Evolutionary conservation across 2,888 invertebrate species (phyloP).

Genomic region (Stenodera caucasica): DNA sequence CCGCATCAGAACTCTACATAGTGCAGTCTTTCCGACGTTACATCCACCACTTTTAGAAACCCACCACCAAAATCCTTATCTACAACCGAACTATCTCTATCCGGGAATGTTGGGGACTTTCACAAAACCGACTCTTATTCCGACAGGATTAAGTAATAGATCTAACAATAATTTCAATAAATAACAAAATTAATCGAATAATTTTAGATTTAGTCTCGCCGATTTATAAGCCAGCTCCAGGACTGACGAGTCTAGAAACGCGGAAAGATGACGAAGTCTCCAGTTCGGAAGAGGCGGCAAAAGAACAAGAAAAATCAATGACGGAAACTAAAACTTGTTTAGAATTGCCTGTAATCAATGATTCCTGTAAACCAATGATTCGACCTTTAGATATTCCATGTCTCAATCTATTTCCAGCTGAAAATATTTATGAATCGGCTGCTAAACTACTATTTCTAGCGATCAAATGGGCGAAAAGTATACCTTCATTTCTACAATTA

Average conservation of each 20-base stretch:
- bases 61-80: slow-evolving; percentile 38
- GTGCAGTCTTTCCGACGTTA: slow-evolving; percentile 45
- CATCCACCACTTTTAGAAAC: slow-evolving; percentile 43
- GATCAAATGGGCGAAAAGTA: slow-evolving; percentile 78
- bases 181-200: neutral
- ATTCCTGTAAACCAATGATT: slow-evolving; percentile 32
- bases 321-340: slow-evolving; percentile 35
- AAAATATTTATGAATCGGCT: slow-evolving; percentile 70
- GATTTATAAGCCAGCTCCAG: slow-evolving; percentile 19
- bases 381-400: slow-evolving; percentile 51
- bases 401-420: slow-evolving; percentile 60
- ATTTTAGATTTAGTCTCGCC: slow-evolving; percentile 12
- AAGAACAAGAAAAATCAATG: slow-evolving; percentile 34
- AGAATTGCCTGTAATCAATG: slow-evolving; percentile 47
- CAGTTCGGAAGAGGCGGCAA: slow-evolving; percentile 70
- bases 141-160: slow-evolving; percentile 32
- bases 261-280: slow-evolving; percentile 75
- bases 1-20: slow-evolving; percentile 45
- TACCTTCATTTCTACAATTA: slow-evolving; percentile 71
- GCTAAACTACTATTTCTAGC: slow-evolving; percentile 75
- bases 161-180: neutral
- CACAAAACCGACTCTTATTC: slow-evolving; percentile 46
- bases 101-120: slow-evolving; percentile 52
- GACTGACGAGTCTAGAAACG: slow-evolving; percentile 19
- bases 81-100: slow-evolving; percentile 52